Conservation (phyloP, 2,888 invertebrate species). For the Hermaeophaga mercurialis region DNA sequence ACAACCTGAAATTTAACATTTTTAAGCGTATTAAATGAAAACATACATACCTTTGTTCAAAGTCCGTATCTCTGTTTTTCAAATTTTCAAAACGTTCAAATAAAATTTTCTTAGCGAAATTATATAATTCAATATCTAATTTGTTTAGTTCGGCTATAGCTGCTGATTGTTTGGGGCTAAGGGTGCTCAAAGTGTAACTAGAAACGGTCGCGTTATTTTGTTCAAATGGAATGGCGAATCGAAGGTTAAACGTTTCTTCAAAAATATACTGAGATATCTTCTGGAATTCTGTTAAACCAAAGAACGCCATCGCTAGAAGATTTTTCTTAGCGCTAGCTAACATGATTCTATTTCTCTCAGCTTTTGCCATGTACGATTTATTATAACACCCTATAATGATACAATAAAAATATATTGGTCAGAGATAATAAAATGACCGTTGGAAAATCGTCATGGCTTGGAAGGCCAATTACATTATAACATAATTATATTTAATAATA, state of each 20-base stretch:
- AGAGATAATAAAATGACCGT: no score
- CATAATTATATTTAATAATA: no score
- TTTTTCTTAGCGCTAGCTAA: conserved; percentile 95
- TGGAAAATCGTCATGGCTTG: no score
- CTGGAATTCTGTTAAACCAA: conserved; percentile 95
- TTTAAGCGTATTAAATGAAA: not conserved
- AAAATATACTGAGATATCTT: conserved; percentile 91
- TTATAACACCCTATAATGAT: conserved; percentile 84
- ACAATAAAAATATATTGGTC: no score
- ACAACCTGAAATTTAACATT: no score
- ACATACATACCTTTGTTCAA: conserved; percentile 61
- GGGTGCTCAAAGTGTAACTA: conserved; percentile 77
- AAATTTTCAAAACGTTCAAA: conserved; percentile 82
- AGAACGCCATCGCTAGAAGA: conserved; percentile 93
- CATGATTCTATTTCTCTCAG: conserved; percentile 83
- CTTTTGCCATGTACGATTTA: conserved; percentile 72
- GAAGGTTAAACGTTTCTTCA: conserved; percentile 90
- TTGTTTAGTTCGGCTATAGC: conserved; percentile 81
- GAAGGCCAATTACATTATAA: no score
- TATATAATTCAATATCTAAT: conserved; percentile 91
- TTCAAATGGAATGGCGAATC: conserved; percentile 87
- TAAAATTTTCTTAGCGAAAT: conserved; percentile 88
- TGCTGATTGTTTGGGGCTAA: conserved; percentile 75
- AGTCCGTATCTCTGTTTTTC: conserved; percentile 80
- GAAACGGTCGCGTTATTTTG: conserved; percentile 92